A percentile compares a stretch with the other conserved stretches of the same genome.
Evolutionary conservation across 37 sponge, comb jelly and placozoan species (phyloP).

Genomic region (Eunapius fragilis): DNA sequence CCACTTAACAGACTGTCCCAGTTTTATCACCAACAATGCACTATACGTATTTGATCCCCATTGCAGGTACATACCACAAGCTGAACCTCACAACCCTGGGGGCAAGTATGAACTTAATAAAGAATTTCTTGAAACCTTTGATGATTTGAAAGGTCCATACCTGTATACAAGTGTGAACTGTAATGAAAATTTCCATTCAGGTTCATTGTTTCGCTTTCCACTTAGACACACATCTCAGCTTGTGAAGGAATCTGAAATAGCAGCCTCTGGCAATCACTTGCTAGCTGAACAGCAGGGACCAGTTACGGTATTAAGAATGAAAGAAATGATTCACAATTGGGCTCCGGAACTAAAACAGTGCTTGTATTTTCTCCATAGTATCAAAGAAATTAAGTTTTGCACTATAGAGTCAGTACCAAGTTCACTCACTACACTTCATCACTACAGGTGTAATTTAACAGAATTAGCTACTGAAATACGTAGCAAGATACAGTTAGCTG

Average conservation of each 20-base stretch:
- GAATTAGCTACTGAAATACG: not conserved
- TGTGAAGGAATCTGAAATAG: conserved; percentile 30
- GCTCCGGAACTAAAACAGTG: not conserved
- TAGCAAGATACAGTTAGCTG: not conserved
- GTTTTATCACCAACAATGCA: conserved; percentile 31
- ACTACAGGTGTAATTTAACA: conserved; percentile 6
- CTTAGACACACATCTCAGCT: conserved; percentile 17
- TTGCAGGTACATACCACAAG: conserved; percentile 15
- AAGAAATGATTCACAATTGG: not conserved
- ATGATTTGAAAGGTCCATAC: conserved; percentile 24
- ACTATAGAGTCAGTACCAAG: not conserved
- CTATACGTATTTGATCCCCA: conserved; percentile 64
- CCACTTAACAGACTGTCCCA: conserved; percentile 34
- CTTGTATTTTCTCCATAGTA: conserved; percentile 27
- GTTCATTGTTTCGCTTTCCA: conserved; percentile 48
- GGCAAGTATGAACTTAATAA: conserved; percentile 32
- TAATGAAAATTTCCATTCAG: conserved; percentile 13
- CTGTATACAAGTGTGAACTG: not conserved
- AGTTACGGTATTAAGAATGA: not conserved
- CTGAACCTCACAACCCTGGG: conserved; percentile 6
- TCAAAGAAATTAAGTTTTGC: conserved; percentile 20
- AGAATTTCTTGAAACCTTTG: conserved; percentile 17
- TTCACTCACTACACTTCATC: not conserved
- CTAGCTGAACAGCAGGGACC: not conserved
- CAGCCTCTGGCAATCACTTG: not conserved